These are phyloP conservation scores for Bombycilla garrulus DNA, from an alignment of 2,113 vertebrate genomes.

Conservation along the genomic window DNA sequence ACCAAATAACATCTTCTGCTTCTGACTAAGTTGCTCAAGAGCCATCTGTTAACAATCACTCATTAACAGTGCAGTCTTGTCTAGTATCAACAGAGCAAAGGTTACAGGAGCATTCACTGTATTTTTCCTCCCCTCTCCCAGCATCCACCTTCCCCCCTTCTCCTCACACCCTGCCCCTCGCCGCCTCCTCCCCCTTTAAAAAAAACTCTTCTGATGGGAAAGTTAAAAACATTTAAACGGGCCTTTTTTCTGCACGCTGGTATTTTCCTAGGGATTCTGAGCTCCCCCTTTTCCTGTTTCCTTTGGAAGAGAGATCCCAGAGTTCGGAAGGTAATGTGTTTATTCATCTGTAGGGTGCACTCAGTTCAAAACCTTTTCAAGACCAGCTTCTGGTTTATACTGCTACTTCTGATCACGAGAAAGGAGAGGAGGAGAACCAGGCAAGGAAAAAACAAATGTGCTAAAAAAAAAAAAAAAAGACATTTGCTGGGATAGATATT, in stretches of 20 bases:
- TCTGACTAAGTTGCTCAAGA: constrained; percentile 35
- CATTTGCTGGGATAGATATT: constrained; percentile 6
- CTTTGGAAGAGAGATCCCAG: constrained; percentile 83
- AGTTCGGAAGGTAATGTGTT: constrained; percentile 89
- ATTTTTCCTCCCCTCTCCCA: constrained; percentile 65
- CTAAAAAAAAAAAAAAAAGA: neutral
- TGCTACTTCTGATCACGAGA: constrained; percentile 28
- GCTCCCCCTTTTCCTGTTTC: constrained; percentile 90
- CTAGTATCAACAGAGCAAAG: constrained; percentile 72
- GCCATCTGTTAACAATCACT: constrained; percentile 73
- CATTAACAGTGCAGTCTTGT: constrained; percentile 75
- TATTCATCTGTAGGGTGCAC: constrained; percentile 84
- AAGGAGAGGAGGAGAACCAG: constrained; percentile 23
- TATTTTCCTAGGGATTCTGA: constrained; percentile 88
- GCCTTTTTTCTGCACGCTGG: constrained; percentile 77
- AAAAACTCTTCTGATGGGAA: constrained; percentile 74
- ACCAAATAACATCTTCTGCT: constrained; percentile 44
- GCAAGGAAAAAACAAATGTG: constrained; percentile 7
- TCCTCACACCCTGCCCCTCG: constrained; percentile 31
- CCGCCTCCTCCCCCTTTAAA: neutral
- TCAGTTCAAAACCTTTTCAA: constrained; percentile 65
- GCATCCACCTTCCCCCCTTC: constrained; percentile 26
- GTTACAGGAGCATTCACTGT: constrained; percentile 73
- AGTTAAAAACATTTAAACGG: constrained; percentile 76
- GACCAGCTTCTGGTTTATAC: constrained; percentile 14